Conservation (phyloP, 2,797 vertebrate genomes). For the Hypotaenidia philippensis region DNA sequence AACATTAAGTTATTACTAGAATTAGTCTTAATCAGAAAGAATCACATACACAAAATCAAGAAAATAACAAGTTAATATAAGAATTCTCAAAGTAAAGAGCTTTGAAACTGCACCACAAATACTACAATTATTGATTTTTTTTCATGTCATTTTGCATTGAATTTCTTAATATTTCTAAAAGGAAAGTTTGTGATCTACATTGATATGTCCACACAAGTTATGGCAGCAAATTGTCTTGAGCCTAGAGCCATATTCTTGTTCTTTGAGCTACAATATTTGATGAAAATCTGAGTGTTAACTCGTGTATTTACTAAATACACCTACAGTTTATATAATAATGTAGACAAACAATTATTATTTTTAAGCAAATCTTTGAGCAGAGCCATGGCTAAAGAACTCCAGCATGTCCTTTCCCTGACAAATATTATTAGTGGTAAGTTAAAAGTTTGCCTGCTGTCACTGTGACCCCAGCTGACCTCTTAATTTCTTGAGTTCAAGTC, state of each 20-base stretch:
- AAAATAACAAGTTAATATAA: neutral
- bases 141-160: neutral
- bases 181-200: neutral
- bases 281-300: neutral
- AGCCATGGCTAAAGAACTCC: conserved; percentile 66
- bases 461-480: conserved; percentile 94
- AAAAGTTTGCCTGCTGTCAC: conserved; percentile 89
- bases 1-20: neutral
- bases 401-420: conserved; percentile 85
- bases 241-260: neutral
- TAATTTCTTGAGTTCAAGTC: conserved; percentile 98
- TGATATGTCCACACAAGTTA: neutral
- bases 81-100: neutral
- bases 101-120: neutral
- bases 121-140: accelerated
- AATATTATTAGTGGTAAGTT: conserved; percentile 92
- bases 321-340: neutral
- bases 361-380: conserved; percentile 42
- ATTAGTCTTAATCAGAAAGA: neutral
- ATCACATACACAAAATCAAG: neutral
- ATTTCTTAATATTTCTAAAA: neutral
- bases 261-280: neutral
- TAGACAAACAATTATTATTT: conserved; percentile 17
- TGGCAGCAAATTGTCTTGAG: neutral
- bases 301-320: neutral